Base-by-base conservation (phyloP, 2,113 vertebrate genomes). In the Lamprologus tigripictilis region DNA sequence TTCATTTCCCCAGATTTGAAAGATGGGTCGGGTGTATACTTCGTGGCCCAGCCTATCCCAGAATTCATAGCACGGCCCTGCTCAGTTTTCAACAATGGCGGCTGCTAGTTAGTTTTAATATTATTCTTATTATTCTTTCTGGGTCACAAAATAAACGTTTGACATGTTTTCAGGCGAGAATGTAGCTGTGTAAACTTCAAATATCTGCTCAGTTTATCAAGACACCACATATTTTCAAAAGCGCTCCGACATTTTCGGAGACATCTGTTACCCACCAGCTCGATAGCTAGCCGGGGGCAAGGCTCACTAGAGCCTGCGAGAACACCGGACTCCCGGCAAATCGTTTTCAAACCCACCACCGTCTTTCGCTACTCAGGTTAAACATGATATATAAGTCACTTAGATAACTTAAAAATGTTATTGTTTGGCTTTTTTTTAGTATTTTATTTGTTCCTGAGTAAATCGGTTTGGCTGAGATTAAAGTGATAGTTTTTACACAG, bases 271-370 rank as follows among this genome's bases (percentile, higher is more conserved):
- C 12, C 54, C 54, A 28, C 7, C 0, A 57, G 23, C 54, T 57
- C 1, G 3, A 26, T 26, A 57, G 12, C 2, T 57, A 57, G 54
- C 54, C 3, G 0, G 54, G 12, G 4, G 1, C 21, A 5, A 26
- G 21, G 54, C 12, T 57, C 1, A 26, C 2, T 57, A 26, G 54
- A 57, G 21, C 54, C 21, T 0, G 4, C 0, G 11, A 55, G 53
- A 13, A 26, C 11, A 55, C 11, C 6, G 4, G 53, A 55, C 53
- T 26, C 53, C 53, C 0, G 4, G 53, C 11, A 13, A 55, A 55
- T 55, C 0, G 0, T 55, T 55, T 55, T 55, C 53, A 55, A 23
- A 13, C 53, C 53, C 11, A 12, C n/a, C n/a, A n/a, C n/a, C n/a
- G 0, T 55, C 4, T 55, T 55, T 55, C 11, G 1, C 54, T 5